Conservation (phyloP, 2,888 invertebrate genomes). For the Hyles lineata region DNA sequence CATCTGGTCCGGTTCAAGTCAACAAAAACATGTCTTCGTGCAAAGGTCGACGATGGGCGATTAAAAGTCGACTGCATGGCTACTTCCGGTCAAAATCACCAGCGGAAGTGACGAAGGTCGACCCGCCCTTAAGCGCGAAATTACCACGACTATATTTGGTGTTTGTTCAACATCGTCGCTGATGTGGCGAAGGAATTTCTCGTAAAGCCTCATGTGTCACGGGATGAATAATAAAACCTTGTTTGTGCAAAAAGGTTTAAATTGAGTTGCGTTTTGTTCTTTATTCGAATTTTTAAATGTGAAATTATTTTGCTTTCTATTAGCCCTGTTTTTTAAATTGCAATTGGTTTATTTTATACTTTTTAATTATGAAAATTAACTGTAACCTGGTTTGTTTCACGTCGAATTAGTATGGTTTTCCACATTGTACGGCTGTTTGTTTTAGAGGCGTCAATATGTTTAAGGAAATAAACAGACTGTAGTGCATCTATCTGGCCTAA, state of each 20-base stretch:
- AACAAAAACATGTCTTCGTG: not conserved
- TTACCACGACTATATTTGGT: conserved; percentile 21
- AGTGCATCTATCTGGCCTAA: too few relatives aligned
- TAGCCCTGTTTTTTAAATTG: too few relatives aligned
- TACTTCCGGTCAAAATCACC: conserved; percentile 7
- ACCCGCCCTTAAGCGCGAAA: conserved; percentile 19
- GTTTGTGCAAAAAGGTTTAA: not conserved
- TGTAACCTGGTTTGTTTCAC: too few relatives aligned
- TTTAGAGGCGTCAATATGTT: too few relatives aligned
- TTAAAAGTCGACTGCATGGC: conserved; percentile 9
- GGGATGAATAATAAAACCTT: conserved; percentile 21
- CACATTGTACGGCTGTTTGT: too few relatives aligned
- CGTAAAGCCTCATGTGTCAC: conserved; percentile 8
- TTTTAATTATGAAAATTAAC: too few relatives aligned
- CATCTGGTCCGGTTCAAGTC: too few relatives aligned
- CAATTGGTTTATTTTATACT: too few relatives aligned
- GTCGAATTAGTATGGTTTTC: too few relatives aligned
- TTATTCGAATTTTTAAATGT: too few relatives aligned
- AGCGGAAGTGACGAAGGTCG: conserved; percentile 19
- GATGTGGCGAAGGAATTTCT: conserved; percentile 16
- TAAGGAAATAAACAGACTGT: too few relatives aligned
- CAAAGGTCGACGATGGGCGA: not conserved
- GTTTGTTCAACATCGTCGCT: not conserved
- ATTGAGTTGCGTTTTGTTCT: conserved; percentile 7
- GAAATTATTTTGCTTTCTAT: too few relatives aligned